Evolutionary conservation across 2,113 vertebrate species (phyloP).

Genomic region (Rhipidura dahli): DNA sequence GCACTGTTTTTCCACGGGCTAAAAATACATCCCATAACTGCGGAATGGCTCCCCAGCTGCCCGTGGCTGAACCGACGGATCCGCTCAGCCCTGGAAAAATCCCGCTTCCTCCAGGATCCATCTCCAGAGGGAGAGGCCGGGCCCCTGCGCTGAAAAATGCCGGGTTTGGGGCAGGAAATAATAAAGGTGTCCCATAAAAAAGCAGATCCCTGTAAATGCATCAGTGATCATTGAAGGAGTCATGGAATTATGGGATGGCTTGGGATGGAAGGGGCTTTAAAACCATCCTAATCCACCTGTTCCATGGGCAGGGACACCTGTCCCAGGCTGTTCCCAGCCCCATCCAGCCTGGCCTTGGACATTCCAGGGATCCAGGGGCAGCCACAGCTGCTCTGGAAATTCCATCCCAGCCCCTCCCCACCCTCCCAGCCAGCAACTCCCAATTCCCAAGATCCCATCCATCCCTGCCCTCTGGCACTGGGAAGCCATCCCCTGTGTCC

Average conservation of each 20-base stretch:
- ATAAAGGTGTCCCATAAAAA: background rate
- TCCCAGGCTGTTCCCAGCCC: background rate
- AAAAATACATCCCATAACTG: conserved; percentile 39
- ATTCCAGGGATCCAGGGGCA: background rate
- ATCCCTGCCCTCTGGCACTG: background rate
- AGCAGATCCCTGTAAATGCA: background rate
- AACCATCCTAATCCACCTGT: accelerated
- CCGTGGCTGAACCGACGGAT: background rate
- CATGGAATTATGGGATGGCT: background rate
- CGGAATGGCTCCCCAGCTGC: background rate
- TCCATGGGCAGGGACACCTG: background rate
- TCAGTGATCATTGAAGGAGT: background rate
- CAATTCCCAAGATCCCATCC: background rate
- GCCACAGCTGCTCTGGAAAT: background rate
- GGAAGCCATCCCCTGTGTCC: background rate
- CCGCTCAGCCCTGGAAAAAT: background rate
- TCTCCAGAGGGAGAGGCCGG: accelerated
- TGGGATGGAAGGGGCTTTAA: background rate
- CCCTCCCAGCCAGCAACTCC: background rate
- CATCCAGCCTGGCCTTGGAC: background rate
- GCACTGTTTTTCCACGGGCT: conserved; percentile 2
- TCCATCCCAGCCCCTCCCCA: background rate
- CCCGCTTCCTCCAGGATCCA: background rate
- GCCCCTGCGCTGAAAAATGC: accelerated
- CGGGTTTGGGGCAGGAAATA: background rate